Evolutionary conservation across 2,113 vertebrate species (phyloP), one percentile per base, ranked within the genome.

Genomic region (Tiliqua scincoides): DNA sequence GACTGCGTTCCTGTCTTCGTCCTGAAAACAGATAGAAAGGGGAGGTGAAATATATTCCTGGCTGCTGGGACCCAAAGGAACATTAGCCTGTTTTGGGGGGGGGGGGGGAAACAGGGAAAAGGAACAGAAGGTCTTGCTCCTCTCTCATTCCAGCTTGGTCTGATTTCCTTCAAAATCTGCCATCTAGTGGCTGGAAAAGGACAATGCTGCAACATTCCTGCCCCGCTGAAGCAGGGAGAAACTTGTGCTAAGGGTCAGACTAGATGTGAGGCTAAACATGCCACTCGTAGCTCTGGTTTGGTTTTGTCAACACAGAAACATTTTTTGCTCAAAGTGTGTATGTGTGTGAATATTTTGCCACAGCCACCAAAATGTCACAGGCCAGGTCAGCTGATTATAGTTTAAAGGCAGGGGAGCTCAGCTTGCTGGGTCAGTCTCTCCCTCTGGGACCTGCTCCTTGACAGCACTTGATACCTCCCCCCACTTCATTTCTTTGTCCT

Each of bases 21-120:
- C 91, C 96, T 97, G 90, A 67, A 17, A 72, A 30, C 37, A 32
- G 70, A 18, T 9, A 48, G 6, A 61, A 7, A 54, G 54, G 25
- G 48, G 67, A 4, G 43, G 3, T 2, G 43, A 32, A 54, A 48
- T 2, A 8, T 17, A 67, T 15, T 15, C 15, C 23, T 79, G 25
- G 9, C 6, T 20, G 9, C 6, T 20, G 32, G 43, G 62, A 48
- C 6, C 20, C 63, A 68, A 62, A 37, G 32, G 35, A 18, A n/a
- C 70, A n/a, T 21, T 30, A 3, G 12, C 48, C 73, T 52, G 27
- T 74, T n/a, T n/a, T n/a, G n/a, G n/a, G n/a, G n/a, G n/a, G n/a
- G n/a, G n/a, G n/a, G n/a, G n/a, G 40, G 40, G 3, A 15, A 7
- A 67, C 30, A 76, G 6, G 35, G 2, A 76, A 84, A 23, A 23